A percentile compares a stretch with the other conserved stretches of the same genome.
Evolutionary conservation across 30 jellyfish, hydroid and myxozoan species (phyloP).

Genomic region (Turritopsis rubra): DNA sequence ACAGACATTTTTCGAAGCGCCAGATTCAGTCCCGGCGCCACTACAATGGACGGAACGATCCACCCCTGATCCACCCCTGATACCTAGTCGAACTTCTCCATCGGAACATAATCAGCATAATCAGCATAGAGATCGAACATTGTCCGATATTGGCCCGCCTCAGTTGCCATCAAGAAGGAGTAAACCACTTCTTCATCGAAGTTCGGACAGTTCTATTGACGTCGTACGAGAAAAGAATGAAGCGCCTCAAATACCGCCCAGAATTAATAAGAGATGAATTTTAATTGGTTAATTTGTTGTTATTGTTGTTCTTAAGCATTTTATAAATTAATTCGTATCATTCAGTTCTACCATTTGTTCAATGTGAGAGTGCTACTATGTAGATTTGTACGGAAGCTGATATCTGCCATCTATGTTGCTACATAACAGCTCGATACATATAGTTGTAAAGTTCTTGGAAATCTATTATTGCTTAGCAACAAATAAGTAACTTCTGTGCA

Average conservation of each 20-base stretch:
- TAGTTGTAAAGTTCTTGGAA: too few relatives aligned
- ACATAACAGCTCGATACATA: too few relatives aligned
- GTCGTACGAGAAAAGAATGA: not conserved
- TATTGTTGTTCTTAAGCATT: not conserved
- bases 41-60: not conserved
- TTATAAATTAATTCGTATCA: not conserved
- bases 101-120: too few relatives aligned
- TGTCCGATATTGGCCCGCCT: slow-evolving; percentile 14
- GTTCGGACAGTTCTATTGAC: not conserved
- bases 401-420: too few relatives aligned
- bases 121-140: not conserved
- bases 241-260: slow-evolving; percentile 6
- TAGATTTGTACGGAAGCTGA: too few relatives aligned
- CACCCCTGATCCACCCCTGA: not conserved
- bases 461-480: too few relatives aligned
- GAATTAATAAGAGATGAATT: not conserved
- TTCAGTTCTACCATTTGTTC: too few relatives aligned
- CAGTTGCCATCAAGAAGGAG: slow-evolving; percentile 1
- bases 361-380: too few relatives aligned
- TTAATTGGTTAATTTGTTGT: not conserved
- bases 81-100: not conserved
- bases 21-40: not conserved
- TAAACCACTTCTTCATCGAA: slow-evolving; percentile 5
- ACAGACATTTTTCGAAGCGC: not conserved
- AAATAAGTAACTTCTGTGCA: too few relatives aligned